Base-by-base conservation (phyloP, 2,113 vertebrate genomes). In the Salvelinus alpinus region DNA sequence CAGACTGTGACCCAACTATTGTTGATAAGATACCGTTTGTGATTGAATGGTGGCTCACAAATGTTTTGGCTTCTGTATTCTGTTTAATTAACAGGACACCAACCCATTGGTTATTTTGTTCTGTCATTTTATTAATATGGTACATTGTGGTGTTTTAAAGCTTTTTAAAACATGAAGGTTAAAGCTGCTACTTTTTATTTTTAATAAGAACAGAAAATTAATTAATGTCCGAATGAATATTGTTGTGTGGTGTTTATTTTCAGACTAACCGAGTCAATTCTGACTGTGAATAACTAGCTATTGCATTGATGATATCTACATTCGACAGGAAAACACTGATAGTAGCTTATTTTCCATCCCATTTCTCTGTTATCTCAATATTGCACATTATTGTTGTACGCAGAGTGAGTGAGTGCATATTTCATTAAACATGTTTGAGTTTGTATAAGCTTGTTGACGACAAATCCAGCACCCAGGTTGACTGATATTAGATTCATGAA, bases 61-160 rank as follows among this genome's bases (percentile, higher is more conserved):
- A 9, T 44, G 38, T 44, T 62, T 9, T 24, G 7, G 6, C 14
- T 54, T 22, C 8, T 62, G n/a, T 62, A 11, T 2, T 44, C 38
- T 12, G 38, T 44, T 44, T 44, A 11, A 11, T 12, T 44, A 62
- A 11, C 20, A 9, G n/a, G 59, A 62, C 18, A 62, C 20, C 18
- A 11, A 24, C 59, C n/a, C 6, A 62, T 62, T 24, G n/a, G 5
- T 62, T 8, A 8, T 62, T 62, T 62, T 62, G 59, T 24, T 51
- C 8, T 70, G 44, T 11, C 8, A 20, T 69, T 12, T 44, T 69
- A 22, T 69, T 78, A 62, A 81, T 47, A 86, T 86, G 92, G 92
- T 94, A 94, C 92, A 83, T 64, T 82, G 81, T 86, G 78, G 85
- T 87, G 91, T 92, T 92, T 92, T 92, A 74, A 84, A 84, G 72